Evolutionary conservation across 1,140 invertebrate genomes (phyloP).

Genomic region (Musca vetustissima): DNA sequence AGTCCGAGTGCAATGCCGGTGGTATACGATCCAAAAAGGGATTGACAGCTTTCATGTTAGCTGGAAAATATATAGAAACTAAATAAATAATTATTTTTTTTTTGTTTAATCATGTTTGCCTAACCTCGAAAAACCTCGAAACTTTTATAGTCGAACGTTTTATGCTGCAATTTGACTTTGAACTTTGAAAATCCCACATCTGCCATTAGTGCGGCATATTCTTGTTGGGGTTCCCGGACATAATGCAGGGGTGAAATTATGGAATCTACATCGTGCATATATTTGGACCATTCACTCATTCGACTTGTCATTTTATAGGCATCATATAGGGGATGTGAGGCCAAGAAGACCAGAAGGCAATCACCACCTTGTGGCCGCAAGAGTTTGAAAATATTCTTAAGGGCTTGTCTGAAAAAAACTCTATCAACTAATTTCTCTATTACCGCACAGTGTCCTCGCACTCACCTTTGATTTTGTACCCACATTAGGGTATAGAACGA

Average conservation of each 20-base stretch:
- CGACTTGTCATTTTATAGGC: conserved; percentile 65
- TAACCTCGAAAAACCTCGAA: too few species aligned
- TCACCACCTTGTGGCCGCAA: conserved; percentile 64
- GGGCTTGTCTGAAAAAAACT: conserved; percentile 59
- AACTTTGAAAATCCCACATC: too few species aligned
- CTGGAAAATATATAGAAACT: conserved; percentile 52
- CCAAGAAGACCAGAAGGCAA: conserved; percentile 69
- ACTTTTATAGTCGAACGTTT: too few species aligned
- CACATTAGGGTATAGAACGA: conserved; percentile 84
- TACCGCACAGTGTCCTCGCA: background rate
- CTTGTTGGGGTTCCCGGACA: conserved; percentile 36
- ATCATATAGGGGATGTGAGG: conserved; percentile 69
- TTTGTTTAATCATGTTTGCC: too few species aligned
- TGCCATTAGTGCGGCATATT: background rate
- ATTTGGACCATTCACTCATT: conserved; percentile 63
- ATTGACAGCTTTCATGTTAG: conserved; percentile 71
- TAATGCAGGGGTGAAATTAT: conserved; percentile 65
- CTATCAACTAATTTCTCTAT: too few species aligned
- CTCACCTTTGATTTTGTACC: conserved; percentile 73
- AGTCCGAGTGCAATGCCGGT: conserved; percentile 55
- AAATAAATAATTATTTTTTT: too few species aligned
- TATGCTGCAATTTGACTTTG: too few species aligned
- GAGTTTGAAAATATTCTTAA: conserved; percentile 67
- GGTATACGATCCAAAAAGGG: conserved; percentile 73
- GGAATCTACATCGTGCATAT: conserved; percentile 67